phyloP scores from a whole-genome alignment of 1,140 invertebrate species.

The Saccostrea glomerata region DNA sequence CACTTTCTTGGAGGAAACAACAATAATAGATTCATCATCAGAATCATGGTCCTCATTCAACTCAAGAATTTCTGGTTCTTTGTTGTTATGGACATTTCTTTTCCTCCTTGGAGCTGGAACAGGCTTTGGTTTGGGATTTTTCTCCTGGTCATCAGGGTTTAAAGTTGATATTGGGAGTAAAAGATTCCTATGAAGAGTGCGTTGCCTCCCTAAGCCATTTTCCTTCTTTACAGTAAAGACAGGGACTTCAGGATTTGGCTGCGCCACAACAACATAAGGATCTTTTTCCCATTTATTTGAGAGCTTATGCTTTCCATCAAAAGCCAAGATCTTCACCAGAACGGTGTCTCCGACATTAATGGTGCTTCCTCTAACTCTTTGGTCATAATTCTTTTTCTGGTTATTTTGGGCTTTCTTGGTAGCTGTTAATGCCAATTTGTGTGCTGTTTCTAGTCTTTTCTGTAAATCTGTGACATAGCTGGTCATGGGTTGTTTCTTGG shows the following conservation, averaged over 20 bases:
- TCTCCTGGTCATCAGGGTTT: background rate
- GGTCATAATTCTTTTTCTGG: conserved; percentile 46
- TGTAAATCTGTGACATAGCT: conserved; percentile 47
- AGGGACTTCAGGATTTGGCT: conserved; percentile 55
- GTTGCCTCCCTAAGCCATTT: conserved; percentile 25
- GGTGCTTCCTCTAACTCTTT: background rate
- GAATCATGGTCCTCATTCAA: background rate
- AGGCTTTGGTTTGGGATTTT: background rate
- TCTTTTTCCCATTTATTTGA: too few relatives aligned
- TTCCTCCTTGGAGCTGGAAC: conserved; percentile 9
- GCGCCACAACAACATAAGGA: background rate
- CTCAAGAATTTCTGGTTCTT: background rate
- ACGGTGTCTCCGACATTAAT: conserved; percentile 49
- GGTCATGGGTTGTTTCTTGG: background rate
- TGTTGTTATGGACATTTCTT: background rate
- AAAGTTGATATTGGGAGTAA: conserved; percentile 45
- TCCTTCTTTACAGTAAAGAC: conserved; percentile 55
- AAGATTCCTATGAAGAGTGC: conserved; percentile 53
- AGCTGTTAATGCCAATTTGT: conserved; percentile 25
- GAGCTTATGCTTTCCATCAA: too few relatives aligned
- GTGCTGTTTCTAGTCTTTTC: background rate
- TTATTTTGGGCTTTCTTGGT: background rate
- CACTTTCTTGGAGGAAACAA: conserved; percentile 6
- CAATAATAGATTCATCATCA: conserved; percentile 19
- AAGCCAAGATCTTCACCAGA: conserved; percentile 42